A percentile compares a stretch with the other conserved stretches of the same genome.
These are phyloP conservation scores for Pteronotus mesoamericanus DNA, from an alignment of 2,797 vertebrate species.

Conservation along the genomic window DNA sequence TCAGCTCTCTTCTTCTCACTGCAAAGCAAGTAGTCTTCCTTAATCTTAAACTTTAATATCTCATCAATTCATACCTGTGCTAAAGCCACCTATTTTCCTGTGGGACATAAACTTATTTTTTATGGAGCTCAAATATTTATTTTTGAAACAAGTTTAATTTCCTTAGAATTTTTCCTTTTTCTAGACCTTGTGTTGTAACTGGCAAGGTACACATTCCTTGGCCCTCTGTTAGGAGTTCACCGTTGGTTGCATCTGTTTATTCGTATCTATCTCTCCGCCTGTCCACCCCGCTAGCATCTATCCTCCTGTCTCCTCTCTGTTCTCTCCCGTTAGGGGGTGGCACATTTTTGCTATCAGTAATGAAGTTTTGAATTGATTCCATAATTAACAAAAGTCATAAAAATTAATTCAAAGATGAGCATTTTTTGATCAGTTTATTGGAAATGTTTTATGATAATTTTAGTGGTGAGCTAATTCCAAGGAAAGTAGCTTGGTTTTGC, in stretches of 20 bases:
- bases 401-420: not conserved
- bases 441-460: not conserved
- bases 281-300: too few species aligned
- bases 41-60: not conserved
- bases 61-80: not conserved
- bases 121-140: not conserved
- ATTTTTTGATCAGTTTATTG: not conserved
- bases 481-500: not conserved
- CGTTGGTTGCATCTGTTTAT: not conserved
- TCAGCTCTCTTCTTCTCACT: not conserved
- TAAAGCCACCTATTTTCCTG: not conserved
- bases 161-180: not conserved
- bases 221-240: not conserved
- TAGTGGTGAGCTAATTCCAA: not conserved
- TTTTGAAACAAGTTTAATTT: not conserved
- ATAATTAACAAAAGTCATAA: not conserved
- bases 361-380: conserved; percentile 10
- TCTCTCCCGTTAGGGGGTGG: not conserved
- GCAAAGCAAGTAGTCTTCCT: not conserved
- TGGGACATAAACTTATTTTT: not conserved
- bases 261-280: too few species aligned
- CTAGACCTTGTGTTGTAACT: not conserved
- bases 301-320: not conserved
- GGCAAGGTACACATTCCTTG: not conserved
- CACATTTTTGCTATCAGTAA: not conserved